Base-by-base conservation (phyloP, 2,797 vertebrate genomes). In the Neosilurus mollespiculum region DNA sequence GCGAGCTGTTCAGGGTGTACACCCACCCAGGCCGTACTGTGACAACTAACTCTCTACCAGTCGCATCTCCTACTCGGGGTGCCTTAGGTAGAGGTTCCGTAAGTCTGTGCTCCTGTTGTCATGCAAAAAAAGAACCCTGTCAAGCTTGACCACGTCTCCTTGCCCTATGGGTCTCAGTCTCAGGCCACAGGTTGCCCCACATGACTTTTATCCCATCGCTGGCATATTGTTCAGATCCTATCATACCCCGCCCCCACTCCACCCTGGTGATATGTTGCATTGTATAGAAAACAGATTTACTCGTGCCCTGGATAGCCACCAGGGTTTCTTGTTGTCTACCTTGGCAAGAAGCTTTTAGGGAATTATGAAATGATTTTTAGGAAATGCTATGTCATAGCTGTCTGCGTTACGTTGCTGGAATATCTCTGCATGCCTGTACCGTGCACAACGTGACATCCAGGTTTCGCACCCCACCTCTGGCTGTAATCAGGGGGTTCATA, bases 361-460 rank as follows among this genome's bases (percentile, higher is more conserved):
- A 43, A 43, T 43, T 43, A 59, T 18, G 1, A 8, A 22, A n/a
- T 4, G 15, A 20, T 78, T 51, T 78, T 64, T 65, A 64, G 61
- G 22, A 16, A 26, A 26, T 53, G 26, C 37, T 49, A 64, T n/a
- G 7, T 26, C 16, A 75, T 59, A 1, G 30, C 11, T 61, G 59
- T 20, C 34, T 43, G 24, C 4, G n/a, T 77, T 56, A 54, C 43
- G 43, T 79, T 79, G 62, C 43, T 79, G 77, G 24, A 65, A 26
- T 30, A 65, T 65, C 43, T 65, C 24, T 65, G 24, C 77, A 79
- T 51, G 59, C 59, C 37, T 77, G 56, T 9, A 61, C 30, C n/a
- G 22, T 22, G 56, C 56, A 37, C 18, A 61, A 8, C 1, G 7
- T 62, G 43, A 43, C 14, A 64, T 78, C 15, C 59, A 65, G 15